Evolutionary conservation across 2,888 invertebrate genomes (phyloP), one percentile per base, ranked within the genome.

Genomic region (Hybos culiciformis): DNA sequence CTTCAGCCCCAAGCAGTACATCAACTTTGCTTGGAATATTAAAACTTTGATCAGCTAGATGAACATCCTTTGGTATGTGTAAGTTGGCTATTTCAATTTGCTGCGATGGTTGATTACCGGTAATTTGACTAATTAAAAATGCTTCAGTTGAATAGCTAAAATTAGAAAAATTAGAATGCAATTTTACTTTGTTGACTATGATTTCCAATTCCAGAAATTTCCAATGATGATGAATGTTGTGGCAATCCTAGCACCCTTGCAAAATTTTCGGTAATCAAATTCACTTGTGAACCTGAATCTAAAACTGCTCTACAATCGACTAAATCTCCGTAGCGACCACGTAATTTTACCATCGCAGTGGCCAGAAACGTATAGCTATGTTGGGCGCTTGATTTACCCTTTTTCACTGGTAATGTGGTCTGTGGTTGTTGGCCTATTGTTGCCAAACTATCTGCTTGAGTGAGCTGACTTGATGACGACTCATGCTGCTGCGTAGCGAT

Each of bases 1-100:
- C 12, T 29, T 47, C 42, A 18, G 42, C 46, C 12, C 41, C 46
- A 15, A 39, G 23, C 24, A 46, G 36, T 8, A 46, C 33, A 26
- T 42, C 39, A 12, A 47, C 42, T 26, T 37, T 37, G 20, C 39
- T 33, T 26, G 43, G 36, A 7, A 14, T 21, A n/a, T 44, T 36
- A 36, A 42, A 39, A 17, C 14, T 11, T 15, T 40, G 43, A 18
- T 45, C 42, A 4, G 42, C 39, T 18, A 44, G 15, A 2, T 38
- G 6, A 5, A 38, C 9, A 15, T 38, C 24, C 21, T 24, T 15
- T 7, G 38, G 38, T n/a, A 38, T 23, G 11, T 14, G 17, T 20
- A 17, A 37, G 6, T 18, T 18, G n/a, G 12, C 9, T 14, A 14
- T 12, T n/a, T 34, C 14, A 9, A 34, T 34, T 34, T 34, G 9